A percentile compares a stretch with the other conserved stretches of the same genome.
Conservation (phyloP, 92 coral and sea anemone species). For the Epizoanthus ramosus region DNA sequence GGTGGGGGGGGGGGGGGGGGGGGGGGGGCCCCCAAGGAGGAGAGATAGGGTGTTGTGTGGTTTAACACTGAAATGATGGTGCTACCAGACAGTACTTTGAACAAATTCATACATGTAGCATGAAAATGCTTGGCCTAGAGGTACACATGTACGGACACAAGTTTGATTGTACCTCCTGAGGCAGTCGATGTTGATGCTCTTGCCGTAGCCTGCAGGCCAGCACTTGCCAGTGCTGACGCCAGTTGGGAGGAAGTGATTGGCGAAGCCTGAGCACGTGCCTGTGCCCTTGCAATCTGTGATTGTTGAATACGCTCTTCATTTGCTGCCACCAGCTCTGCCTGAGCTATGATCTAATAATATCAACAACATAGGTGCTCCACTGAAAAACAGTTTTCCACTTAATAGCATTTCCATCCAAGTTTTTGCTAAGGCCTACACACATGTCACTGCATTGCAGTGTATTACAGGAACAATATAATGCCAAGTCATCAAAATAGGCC, state of each 20-base stretch:
- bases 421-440: too few relatives aligned
- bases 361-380: not conserved
- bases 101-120: too few relatives aligned
- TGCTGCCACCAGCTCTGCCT: slow-evolving; percentile 91
- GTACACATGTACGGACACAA: not conserved
- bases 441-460: too few relatives aligned
- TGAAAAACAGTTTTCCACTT: too few relatives aligned
- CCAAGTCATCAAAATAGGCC: too few relatives aligned
- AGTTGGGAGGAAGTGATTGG: slow-evolving; percentile 82
- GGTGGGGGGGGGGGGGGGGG: too few relatives aligned
- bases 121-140: not conserved
- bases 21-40: too few relatives aligned
- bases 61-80: too few relatives aligned
- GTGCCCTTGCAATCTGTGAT: slow-evolving; percentile 48
- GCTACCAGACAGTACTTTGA: too few relatives aligned
- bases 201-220: slow-evolving; percentile 69
- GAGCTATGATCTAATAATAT: slow-evolving; percentile 72
- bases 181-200: slow-evolving; percentile 46
- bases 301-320: slow-evolving; percentile 88
- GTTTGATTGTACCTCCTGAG: slow-evolving; percentile 49
- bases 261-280: slow-evolving; percentile 18
- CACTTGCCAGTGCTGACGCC: slow-evolving; percentile 89
- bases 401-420: too few relatives aligned
- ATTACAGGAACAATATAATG: too few relatives aligned
- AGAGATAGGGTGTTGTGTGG: too few relatives aligned